A percentile compares a stretch with the other conserved stretches of the same genome.
These are phyloP conservation scores for Herpailurus yagouaroundi DNA, from an alignment of 2,113 vertebrate genomes.

Conservation along the genomic window DNA sequence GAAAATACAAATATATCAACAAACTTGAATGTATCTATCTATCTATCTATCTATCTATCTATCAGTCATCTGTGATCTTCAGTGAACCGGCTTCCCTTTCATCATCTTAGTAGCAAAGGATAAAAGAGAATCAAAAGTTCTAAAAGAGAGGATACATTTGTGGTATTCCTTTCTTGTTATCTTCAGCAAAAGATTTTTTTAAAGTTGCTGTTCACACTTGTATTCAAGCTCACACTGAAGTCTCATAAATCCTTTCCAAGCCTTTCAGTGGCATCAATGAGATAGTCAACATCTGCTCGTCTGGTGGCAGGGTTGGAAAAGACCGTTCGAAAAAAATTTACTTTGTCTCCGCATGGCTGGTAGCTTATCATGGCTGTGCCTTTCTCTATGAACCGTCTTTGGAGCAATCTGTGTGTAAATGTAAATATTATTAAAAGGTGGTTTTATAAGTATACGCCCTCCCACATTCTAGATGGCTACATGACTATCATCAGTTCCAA, in stretches of 20 bases:
- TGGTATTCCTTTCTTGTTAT: background rate
- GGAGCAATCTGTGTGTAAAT: constrained; percentile 81
- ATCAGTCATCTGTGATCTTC: background rate
- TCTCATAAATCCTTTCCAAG: constrained; percentile 81
- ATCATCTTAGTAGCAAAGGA: background rate
- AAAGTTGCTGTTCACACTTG: background rate
- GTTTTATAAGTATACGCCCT: background rate
- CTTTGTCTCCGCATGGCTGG: constrained; percentile 81
- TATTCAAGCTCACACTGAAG: background rate
- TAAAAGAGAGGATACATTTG: background rate
- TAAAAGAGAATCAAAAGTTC: background rate
- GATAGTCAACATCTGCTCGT: constrained; percentile 83
- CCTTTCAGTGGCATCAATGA: constrained; percentile 83
- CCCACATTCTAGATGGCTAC: background rate
- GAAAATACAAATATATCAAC: background rate
- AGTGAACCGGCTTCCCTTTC: background rate
- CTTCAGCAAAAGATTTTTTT: background rate
- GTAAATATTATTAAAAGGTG: background rate
- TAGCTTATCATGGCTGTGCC: constrained; percentile 82
- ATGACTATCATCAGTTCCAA: background rate
- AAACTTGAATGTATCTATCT: background rate
- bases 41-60: background rate
- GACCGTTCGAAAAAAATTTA: constrained; percentile 85
- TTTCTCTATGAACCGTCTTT: constrained; percentile 82
- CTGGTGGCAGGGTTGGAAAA: constrained; percentile 85